Evolutionary conservation across 2,113 vertebrate genomes (phyloP).

Genomic region (Hypomesus transpacificus): DNA sequence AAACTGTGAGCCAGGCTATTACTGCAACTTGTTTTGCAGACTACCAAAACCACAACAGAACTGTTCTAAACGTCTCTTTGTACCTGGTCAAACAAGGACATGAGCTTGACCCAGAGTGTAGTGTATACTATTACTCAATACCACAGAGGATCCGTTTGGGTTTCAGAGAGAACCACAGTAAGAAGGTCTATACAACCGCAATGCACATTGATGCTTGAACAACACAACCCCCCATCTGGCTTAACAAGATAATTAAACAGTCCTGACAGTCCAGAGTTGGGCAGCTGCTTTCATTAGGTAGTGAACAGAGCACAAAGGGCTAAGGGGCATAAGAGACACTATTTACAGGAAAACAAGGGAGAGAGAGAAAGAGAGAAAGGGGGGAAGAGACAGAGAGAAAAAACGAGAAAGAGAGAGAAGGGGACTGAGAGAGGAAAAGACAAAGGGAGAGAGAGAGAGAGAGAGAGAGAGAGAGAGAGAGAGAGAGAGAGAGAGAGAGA

Average conservation of each 20-base stretch:
- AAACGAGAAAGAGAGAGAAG: not conserved
- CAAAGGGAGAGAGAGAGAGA: not conserved
- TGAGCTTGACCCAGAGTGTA: too few relatives aligned
- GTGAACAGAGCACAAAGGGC: conserved; percentile 15
- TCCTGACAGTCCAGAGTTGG: conserved; percentile 29
- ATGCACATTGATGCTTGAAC: not conserved
- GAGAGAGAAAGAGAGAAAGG: conserved; percentile 14
- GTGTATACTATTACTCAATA: too few relatives aligned
- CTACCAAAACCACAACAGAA: too few relatives aligned
- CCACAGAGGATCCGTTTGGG: not conserved
- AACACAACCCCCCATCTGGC: conserved; percentile 27
- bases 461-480: not conserved
- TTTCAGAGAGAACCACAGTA: not conserved
- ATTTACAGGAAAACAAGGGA: conserved; percentile 12
- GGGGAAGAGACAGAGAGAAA: conserved; percentile 17
- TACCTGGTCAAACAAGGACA: too few relatives aligned
- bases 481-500: not conserved
- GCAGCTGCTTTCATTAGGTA: conserved; percentile 26
- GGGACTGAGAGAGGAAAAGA: not conserved
- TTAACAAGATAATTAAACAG: conserved; percentile 49
- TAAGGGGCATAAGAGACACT: conserved; percentile 10
- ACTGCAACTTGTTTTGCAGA: too few relatives aligned
- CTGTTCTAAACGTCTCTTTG: too few relatives aligned
- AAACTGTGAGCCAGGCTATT: too few relatives aligned
- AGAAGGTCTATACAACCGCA: not conserved